Percentiles rank a stretch among this genome's conserved stretches.
Conservation (phyloP, 2,113 vertebrate genomes). For the Suricata suricatta region DNA sequence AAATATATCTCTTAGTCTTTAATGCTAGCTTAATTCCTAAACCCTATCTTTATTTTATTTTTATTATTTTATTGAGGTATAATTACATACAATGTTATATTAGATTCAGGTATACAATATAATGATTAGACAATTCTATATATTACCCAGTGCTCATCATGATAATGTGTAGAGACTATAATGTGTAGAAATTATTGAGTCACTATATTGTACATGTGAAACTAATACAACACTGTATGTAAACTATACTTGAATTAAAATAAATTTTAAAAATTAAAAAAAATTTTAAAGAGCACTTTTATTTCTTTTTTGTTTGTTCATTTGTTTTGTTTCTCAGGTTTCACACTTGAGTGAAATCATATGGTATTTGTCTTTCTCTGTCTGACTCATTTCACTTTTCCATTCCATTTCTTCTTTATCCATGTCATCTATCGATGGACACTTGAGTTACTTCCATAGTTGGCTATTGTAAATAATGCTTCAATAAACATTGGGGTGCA, state of each 20-base stretch:
- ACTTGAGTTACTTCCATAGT: background rate
- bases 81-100: background rate
- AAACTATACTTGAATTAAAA: background rate
- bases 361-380: background rate
- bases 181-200: background rate
- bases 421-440: background rate
- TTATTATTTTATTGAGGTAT: background rate
- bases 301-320: background rate
- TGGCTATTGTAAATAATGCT: background rate
- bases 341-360: background rate
- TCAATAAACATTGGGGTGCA: background rate
- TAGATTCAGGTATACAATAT: background rate
- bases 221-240: background rate
- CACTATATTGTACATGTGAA: background rate
- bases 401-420: background rate
- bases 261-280: background rate
- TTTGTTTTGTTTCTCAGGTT: background rate
- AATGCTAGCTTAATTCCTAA: background rate
- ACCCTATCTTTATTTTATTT: background rate
- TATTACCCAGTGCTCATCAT: background rate
- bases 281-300: background rate
- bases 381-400: background rate
- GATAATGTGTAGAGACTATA: background rate
- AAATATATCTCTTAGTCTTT: background rate
- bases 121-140: background rate